Base-by-base conservation (phyloP, 2,797 vertebrate species). In the Pterois miles region DNA sequence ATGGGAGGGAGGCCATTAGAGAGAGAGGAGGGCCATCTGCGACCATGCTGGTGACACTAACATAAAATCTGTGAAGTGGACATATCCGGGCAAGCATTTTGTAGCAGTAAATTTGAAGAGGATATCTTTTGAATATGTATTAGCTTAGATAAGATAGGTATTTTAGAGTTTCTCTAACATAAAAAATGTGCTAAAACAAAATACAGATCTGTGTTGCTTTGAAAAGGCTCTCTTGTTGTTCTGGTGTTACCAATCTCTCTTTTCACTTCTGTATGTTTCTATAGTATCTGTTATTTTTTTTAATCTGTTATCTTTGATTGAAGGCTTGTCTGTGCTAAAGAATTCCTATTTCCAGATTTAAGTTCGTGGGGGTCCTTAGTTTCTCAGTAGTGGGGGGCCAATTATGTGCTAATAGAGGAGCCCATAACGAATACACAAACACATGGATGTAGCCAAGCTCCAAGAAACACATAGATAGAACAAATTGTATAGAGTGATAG, bases 1-100 rank as follows among this genome's bases (percentile, higher is more conserved):
- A 74, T 34, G 58, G 76, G 54, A 14, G 66, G 62, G 71, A 20
- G 54, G 50, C 68, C 23, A 8, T 59, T 63, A 63, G 57, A 76
- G 48, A 60, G 33, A 72, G 59, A 54, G 43, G 59, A 74, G 38
- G 54, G 8, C 33, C 48, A 66, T 85, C 63, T 89, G 80, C 14
- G 27, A 60, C 65, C 43, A 53, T 3, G 25, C 66, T 36, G 68
- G 20, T 38, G 40, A 46, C 33, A 36, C 38, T 8, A 64, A 74
- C 48, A 57, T 25, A 6, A 75, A 82, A 73, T 76, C 31, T 78
- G 33, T 58, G 25, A 75, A 77, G 43, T 78, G 50, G 31, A 65
- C 22, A 56, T 50, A 63, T 50, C 20, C 34, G 13, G 54, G 71
- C 52, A 70, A 57, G 20, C 12, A 33, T 46, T 69, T 48, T 59